These are phyloP conservation scores for Pangasius djambal DNA, from an alignment of 2,797 vertebrate species.

Conservation along the genomic window DNA sequence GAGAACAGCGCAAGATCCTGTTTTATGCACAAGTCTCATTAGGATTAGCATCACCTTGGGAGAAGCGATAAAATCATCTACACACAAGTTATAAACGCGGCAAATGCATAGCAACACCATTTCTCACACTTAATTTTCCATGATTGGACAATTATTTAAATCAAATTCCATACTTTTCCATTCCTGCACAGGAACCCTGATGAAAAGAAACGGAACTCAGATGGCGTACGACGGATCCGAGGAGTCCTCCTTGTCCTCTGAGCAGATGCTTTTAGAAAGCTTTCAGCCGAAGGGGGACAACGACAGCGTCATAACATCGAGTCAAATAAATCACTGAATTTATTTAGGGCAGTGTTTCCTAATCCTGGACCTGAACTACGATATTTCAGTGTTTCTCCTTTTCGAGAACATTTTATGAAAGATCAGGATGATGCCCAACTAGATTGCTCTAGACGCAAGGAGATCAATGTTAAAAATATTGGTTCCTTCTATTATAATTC, in stretches of 20 bases:
- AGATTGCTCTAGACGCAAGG: not conserved
- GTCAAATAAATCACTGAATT: conserved; percentile 2
- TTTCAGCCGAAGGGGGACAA: not conserved
- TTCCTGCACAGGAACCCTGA: not conserved
- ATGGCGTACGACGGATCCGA: not conserved
- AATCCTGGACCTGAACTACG: not conserved
- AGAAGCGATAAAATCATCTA: not conserved
- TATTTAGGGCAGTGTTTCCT: conserved; percentile 16
- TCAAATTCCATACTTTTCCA: not conserved
- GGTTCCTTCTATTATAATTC: not conserved
- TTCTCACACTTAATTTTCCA: not conserved
- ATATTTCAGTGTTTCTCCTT: not conserved
- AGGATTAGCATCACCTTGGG: not conserved
- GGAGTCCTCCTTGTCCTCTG: conserved; percentile 12
- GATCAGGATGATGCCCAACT: not conserved
- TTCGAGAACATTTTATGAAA: not conserved
- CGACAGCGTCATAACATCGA: conserved; percentile 10
- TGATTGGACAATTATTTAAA: not conserved
- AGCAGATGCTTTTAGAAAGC: conserved; percentile 24
- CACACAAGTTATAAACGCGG: not conserved
- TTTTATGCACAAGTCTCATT: not conserved
- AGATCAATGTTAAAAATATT: no score
- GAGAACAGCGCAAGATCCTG: not conserved
- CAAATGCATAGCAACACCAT: not conserved
- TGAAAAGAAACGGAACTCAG: not conserved